Conservation (phyloP, 35 echinoderm and acorn worm genomes). For the Lytechinus variegatus region DNA sequence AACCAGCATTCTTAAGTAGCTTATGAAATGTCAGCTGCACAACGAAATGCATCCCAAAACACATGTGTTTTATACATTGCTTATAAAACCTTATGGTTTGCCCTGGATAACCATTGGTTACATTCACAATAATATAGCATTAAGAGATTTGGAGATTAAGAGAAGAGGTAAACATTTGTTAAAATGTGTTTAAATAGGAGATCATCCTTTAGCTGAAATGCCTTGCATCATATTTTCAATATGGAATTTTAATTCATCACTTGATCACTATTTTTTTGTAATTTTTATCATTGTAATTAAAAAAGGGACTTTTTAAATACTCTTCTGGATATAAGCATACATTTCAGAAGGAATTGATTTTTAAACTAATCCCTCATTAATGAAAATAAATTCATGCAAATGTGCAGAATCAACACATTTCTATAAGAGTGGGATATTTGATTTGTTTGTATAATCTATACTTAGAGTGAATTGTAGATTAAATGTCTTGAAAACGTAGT, state of each 20-base stretch:
- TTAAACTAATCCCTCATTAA: not conserved
- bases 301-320: not conserved
- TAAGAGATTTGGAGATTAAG: not conserved
- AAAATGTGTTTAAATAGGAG: not conserved
- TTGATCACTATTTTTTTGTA: too few relatives aligned
- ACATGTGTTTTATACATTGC: too few relatives aligned
- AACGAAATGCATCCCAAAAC: too few relatives aligned
- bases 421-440: not conserved
- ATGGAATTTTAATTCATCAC: not conserved
- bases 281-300: not conserved
- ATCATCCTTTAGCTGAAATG: slow-evolving; percentile 12
- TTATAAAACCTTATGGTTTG: too few relatives aligned
- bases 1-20: too few relatives aligned
- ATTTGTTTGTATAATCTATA: not conserved
- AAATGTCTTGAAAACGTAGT: not conserved
- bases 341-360: not conserved
- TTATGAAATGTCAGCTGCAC: too few relatives aligned
- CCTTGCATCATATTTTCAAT: not conserved
- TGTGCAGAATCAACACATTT: too few relatives aligned
- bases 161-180: not conserved
- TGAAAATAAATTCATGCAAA: not conserved
- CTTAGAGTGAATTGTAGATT: not conserved
- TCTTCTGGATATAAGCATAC: not conserved
- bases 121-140: too few relatives aligned
- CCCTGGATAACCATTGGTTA: too few relatives aligned